phyloP scores from a whole-genome alignment of 2,113 vertebrate species.

The Amphilophus citrinellus region DNA sequence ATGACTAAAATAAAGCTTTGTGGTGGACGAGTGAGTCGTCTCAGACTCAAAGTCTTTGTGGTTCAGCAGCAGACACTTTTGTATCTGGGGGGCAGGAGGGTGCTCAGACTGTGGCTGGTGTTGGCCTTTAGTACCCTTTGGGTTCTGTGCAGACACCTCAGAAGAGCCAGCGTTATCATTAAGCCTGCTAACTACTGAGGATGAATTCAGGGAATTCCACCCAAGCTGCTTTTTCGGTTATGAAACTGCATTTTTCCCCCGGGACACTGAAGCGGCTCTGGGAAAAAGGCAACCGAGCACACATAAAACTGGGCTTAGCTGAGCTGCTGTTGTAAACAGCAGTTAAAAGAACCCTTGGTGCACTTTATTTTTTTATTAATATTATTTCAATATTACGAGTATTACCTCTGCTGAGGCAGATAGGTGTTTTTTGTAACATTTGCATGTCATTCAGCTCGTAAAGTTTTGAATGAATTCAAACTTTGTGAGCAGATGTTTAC shows the following conservation, averaged over 20 bases:
- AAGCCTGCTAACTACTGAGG: background rate
- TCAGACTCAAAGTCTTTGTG: background rate
- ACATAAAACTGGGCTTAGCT: background rate
- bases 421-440: too few relatives aligned
- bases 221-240: background rate
- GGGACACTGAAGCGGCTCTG: background rate
- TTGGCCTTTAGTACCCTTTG: background rate
- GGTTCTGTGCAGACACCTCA: background rate
- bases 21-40: background rate
- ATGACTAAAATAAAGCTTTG: background rate
- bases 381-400: background rate
- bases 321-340: background rate
- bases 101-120: background rate
- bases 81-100: background rate
- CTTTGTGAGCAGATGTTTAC: too few relatives aligned
- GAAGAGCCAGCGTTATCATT: background rate
- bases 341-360: background rate
- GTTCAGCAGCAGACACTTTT: background rate
- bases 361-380: background rate
- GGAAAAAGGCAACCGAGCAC: background rate
- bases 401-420: too few relatives aligned
- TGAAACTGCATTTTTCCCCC: background rate
- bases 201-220: background rate
- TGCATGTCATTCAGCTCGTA: too few relatives aligned
- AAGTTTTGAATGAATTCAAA: too few relatives aligned